These are phyloP conservation scores for Philereme vetulata DNA, from an alignment of 2,888 invertebrate species.

Conservation along the genomic window DNA sequence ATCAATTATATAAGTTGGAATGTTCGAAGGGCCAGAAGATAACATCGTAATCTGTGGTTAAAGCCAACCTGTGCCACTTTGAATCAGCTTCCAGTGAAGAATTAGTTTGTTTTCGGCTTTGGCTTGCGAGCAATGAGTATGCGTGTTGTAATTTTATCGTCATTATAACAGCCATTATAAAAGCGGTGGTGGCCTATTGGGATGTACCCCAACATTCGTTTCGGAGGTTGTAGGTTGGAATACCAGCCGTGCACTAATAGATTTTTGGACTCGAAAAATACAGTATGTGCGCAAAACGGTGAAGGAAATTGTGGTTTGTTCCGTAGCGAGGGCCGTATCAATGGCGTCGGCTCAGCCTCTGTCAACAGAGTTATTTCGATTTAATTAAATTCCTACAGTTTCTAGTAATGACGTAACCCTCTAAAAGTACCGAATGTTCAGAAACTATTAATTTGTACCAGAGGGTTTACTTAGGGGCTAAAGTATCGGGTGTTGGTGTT, in stretches of 20 bases:
- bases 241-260: too few relatives aligned
- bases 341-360: constrained; percentile 31
- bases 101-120: too few relatives aligned
- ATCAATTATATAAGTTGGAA: constrained; percentile 41
- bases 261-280: too few relatives aligned
- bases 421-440: constrained; percentile 6
- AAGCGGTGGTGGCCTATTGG: too few relatives aligned
- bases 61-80: constrained; percentile 5
- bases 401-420: constrained; percentile 10
- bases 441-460: constrained; percentile 19
- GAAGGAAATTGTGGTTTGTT: background rate
- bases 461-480: constrained; percentile 10
- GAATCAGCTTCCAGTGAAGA: background rate
- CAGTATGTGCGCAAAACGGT: too few relatives aligned
- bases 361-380: constrained; percentile 51
- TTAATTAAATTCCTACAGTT: constrained; percentile 49
- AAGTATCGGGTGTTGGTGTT: constrained; percentile 2
- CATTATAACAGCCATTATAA: too few relatives aligned
- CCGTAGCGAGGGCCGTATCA: constrained; percentile 31
- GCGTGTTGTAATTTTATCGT: too few relatives aligned
- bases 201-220: too few relatives aligned
- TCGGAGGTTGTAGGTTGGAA: too few relatives aligned
- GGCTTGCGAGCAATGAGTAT: too few relatives aligned
- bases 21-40: constrained; percentile 24
- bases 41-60: constrained; percentile 27